Conservation (phyloP, 2,888 invertebrate species). For the Drosophila basisetae region DNA sequence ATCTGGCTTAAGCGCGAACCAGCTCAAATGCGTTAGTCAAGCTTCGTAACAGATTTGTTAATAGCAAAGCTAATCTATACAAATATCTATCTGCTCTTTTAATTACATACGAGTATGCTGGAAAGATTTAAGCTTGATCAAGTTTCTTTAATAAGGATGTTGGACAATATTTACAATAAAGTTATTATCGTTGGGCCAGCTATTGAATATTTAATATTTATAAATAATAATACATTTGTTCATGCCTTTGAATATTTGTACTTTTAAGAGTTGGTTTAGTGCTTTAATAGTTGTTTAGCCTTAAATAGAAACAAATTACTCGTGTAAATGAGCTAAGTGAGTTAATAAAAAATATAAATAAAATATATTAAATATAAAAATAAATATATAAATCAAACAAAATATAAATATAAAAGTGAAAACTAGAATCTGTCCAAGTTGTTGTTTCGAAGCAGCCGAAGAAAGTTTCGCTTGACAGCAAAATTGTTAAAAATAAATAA, state of each 20-base stretch:
- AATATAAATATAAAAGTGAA: background rate
- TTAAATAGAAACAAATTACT: background rate
- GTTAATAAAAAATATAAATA: background rate
- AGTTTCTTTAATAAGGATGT: background rate
- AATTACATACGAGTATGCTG: background rate
- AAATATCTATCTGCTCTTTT: background rate
- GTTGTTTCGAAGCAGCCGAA: background rate
- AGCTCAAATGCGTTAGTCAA: constrained; percentile 16
- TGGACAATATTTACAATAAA: background rate
- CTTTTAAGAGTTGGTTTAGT: background rate
- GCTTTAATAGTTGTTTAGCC: background rate
- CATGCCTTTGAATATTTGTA: background rate
- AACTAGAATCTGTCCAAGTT: background rate
- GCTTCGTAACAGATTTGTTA: background rate
- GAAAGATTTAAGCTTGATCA: background rate
- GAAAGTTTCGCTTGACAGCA: constrained; percentile 29
- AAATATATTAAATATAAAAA: background rate
- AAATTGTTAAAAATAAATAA: background rate
- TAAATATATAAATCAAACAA: background rate
- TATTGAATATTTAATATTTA: background rate
- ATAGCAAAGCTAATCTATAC: background rate
- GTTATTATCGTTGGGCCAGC: background rate
- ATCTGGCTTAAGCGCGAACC: constrained; percentile 26
- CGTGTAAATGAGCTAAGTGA: background rate
- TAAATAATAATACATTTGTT: background rate